Evolutionary conservation across 2,888 invertebrate species (phyloP), one percentile per base, ranked within the genome.

Genomic region (Tortricodes alternella): DNA sequence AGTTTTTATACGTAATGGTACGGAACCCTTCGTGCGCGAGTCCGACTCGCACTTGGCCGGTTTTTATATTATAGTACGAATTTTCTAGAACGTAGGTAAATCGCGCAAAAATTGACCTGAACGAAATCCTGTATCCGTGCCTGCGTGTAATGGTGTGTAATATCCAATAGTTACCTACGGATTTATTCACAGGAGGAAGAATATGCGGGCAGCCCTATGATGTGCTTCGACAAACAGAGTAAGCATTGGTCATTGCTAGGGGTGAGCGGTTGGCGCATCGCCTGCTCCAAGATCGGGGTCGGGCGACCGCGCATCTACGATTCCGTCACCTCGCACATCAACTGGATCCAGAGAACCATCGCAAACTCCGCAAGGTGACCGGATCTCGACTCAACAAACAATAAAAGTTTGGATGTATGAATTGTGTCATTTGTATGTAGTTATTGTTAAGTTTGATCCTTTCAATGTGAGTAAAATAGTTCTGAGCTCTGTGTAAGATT

Each of bases 181-280:
- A 49, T 44, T 57, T n/a, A 27, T 53, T 70, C 75, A 52, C 78
- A 96, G 96, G 96, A 96, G 83, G 96, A 96, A 86, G 96, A 97
- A 85, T 94, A 95, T 68, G 96, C 97, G 5, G 97, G 97, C 11
- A 96, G 96, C 81, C 95, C 97, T 3, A 94, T 97, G 91, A 93
- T 96, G 74, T 97, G 97, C 71, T 92, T 95, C 16, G 92, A 94
- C 62, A 92, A 93, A 0, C 93, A 94, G 62, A 93, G 92, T 19
- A 93, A 93, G 62, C 93, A 92, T 70, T 97, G 97, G 97, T 94
- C 94, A 0, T 78, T 97, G 32, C 91, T 94, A 21, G 97, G 97
- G 0, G 94, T 97, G 1, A 94, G 95, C 46, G 96, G 95, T 51
- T 96, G 96, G 96, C 92, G 96, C 60, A 96, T 97, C 68, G 96